Percentiles rank a stretch among this genome's conserved stretches.
Conservation (phyloP, 2,888 invertebrate genomes). For the Leptinotarsa haldemani region DNA sequence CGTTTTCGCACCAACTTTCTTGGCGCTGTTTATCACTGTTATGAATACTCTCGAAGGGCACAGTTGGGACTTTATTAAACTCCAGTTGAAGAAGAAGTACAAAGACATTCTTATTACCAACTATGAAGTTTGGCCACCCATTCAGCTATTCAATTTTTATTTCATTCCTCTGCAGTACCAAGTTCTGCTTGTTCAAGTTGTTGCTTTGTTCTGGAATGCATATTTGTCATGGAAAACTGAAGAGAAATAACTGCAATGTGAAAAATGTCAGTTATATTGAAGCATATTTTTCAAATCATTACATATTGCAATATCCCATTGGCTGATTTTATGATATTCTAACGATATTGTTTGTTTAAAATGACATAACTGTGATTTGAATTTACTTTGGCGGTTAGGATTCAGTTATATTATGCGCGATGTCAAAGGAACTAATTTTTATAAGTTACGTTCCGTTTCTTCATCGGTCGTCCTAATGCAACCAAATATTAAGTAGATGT, state of each 20-base stretch:
- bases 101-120: constrained; percentile 74
- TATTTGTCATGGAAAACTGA: constrained; percentile 81
- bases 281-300: neutral
- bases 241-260: constrained; percentile 26
- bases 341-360: no score
- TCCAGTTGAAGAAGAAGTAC: constrained; percentile 73
- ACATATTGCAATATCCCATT: neutral
- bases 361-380: no score
- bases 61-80: constrained; percentile 66
- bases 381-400: no score
- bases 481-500: no score
- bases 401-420: no score
- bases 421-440: no score
- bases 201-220: constrained; percentile 89
- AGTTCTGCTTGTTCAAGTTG: constrained; percentile 79
- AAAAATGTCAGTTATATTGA: no score
- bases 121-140: constrained; percentile 86
- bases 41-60: constrained; percentile 74
- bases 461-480: no score
- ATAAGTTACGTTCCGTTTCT: no score
- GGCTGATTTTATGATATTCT: no score
- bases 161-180: constrained; percentile 86
- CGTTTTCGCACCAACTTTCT: constrained; percentile 77
- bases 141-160: constrained; percentile 87
- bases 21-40: constrained; percentile 70